Percentiles rank a stretch among this genome's conserved stretches.
Evolutionary conservation across 2,888 invertebrate species (phyloP).

Genomic region (Copidosoma aretas): DNA sequence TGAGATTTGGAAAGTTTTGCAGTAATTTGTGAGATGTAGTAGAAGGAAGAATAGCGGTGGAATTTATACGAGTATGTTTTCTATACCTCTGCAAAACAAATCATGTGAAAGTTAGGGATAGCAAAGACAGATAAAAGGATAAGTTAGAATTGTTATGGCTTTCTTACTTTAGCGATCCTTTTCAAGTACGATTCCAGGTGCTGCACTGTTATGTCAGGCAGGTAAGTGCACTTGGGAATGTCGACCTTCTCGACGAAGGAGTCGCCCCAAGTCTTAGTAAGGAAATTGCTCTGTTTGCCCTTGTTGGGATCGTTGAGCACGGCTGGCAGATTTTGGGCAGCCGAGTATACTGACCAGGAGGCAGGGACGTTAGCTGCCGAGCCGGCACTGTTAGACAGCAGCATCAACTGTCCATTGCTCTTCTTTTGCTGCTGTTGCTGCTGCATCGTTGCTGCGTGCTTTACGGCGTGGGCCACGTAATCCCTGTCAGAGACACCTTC

Average conservation of each 20-base stretch:
- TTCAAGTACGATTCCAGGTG: constrained; percentile 89
- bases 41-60: constrained; percentile 53
- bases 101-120: too few relatives aligned
- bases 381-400: background rate
- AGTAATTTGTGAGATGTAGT: constrained; percentile 58
- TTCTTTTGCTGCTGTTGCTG: constrained; percentile 55
- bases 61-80: constrained; percentile 63
- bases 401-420: constrained; percentile 64
- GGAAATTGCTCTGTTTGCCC: constrained; percentile 90
- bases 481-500: constrained; percentile 89
- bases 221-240: constrained; percentile 78
- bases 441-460: constrained; percentile 64
- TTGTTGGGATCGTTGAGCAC: constrained; percentile 93
- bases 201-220: constrained; percentile 81
- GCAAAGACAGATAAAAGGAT: background rate
- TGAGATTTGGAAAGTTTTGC: constrained; percentile 62
- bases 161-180: constrained; percentile 68
- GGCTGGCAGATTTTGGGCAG: constrained; percentile 93
- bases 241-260: constrained; percentile 84
- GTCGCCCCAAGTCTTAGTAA: constrained; percentile 98
- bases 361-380: constrained; percentile 32
- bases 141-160: background rate
- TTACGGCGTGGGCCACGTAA: constrained; percentile 84
- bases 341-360: constrained; percentile 87
- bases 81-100: constrained; percentile 61